Percentiles rank a stretch among this genome's conserved stretches.
Conservation (phyloP, 2,797 vertebrate species). For the Anniella stebbinsi region DNA sequence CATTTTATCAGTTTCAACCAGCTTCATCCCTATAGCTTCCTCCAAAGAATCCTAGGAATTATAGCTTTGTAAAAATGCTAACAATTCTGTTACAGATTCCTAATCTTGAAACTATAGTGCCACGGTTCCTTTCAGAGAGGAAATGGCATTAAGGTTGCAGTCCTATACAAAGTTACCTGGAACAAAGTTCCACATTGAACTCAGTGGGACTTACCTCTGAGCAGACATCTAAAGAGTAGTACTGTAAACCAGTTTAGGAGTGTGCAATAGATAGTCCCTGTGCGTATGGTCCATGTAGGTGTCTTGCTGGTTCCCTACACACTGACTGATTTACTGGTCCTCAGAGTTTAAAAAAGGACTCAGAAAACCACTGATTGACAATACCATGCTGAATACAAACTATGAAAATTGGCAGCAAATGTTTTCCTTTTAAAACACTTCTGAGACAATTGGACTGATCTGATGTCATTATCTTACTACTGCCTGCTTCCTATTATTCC, state of each 20-base stretch:
- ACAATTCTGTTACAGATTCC: neutral
- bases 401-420: conserved; percentile 39
- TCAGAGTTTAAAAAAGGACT: neutral
- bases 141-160: neutral
- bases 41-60: neutral
- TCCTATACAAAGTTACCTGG: no score
- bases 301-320: neutral
- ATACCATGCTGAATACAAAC: neutral
- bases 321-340: neutral
- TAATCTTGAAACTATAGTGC: neutral
- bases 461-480: conserved; percentile 58
- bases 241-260: neutral
- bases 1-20: no score
- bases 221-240: neutral
- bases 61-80: neutral
- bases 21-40: no score
- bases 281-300: neutral
- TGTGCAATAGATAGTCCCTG: neutral
- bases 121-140: neutral
- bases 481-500: conserved; percentile 43
- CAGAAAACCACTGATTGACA: neutral
- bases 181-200: neutral
- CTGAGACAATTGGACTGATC: neutral
- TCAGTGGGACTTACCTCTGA: neutral
- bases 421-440: conserved; percentile 47